These are phyloP conservation scores for Diachasmimorpha longicaudata DNA, from an alignment of 1,140 invertebrate genomes.

Conservation along the genomic window DNA sequence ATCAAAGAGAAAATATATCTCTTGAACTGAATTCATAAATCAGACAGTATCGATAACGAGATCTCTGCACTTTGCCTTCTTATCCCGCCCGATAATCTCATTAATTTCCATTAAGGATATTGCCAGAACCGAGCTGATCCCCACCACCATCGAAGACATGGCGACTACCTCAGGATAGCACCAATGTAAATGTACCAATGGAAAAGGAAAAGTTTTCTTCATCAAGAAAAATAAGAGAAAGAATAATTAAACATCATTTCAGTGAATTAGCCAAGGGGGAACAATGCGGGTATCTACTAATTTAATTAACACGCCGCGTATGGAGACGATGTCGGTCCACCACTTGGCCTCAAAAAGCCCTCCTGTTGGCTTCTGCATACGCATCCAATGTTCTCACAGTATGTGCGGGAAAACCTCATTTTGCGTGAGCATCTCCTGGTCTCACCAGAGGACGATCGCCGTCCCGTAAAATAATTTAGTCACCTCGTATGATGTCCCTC, in stretches of 20 bases:
- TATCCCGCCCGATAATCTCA: constrained; percentile 19
- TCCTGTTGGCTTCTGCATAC: neutral
- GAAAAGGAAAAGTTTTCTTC: neutral
- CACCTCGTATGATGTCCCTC: neutral
- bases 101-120: constrained; percentile 25
- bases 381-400: neutral
- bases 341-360: neutral
- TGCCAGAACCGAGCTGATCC: neutral
- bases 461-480: constrained; percentile 8
- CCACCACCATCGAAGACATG: neutral
- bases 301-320: constrained; percentile 11
- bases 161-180: neutral
- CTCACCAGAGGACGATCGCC: neutral
- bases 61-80: constrained; percentile 13
- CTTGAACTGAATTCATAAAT: constrained; percentile 16
- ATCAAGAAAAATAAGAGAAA: neutral
- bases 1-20: too few species aligned
- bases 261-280: constrained; percentile 2
- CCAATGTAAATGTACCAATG: neutral
- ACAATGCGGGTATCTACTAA: constrained; percentile 11
- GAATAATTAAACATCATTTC: neutral
- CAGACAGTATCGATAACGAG: constrained; percentile 22
- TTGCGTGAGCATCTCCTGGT: neutral
- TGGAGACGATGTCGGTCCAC: neutral
- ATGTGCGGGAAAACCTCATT: neutral